These are phyloP conservation scores for Aleiodes sp. DNA, from an alignment of 1,140 invertebrate genomes.

Conservation along the genomic window DNA sequence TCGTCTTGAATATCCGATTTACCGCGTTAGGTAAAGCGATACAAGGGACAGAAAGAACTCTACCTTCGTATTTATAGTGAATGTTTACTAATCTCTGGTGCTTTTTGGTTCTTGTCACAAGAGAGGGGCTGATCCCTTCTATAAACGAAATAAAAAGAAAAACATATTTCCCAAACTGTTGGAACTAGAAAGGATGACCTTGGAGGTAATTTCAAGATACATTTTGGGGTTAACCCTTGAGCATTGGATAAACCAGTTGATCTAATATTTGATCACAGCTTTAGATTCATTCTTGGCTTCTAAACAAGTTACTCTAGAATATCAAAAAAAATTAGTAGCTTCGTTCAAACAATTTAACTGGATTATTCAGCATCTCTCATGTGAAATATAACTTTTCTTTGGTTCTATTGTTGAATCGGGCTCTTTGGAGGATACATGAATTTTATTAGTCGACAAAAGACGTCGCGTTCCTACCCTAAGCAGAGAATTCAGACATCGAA, in stretches of 20 bases:
- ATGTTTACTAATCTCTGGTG: conserved; percentile 1
- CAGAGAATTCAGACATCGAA: too few relatives aligned
- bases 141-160: background rate
- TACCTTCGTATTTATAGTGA: background rate
- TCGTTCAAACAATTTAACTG: too few relatives aligned
- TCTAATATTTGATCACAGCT: background rate
- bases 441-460: too few relatives aligned
- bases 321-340: background rate
- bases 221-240: conserved; percentile 4
- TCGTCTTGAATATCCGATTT: conserved; percentile 28
- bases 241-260: background rate
- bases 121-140: background rate
- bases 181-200: background rate
- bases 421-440: too few relatives aligned
- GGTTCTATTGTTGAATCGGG: too few relatives aligned
- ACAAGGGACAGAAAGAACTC: background rate
- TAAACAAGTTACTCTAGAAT: background rate
- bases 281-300: background rate
- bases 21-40: background rate
- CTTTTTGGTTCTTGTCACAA: background rate
- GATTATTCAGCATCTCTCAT: too few relatives aligned
- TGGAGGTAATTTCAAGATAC: background rate
- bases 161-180: background rate
- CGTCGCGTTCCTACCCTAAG: too few relatives aligned
- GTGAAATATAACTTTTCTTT: too few relatives aligned